Evolutionary conservation across 1,140 invertebrate genomes (phyloP).

Genomic region (Physella acuta): DNA sequence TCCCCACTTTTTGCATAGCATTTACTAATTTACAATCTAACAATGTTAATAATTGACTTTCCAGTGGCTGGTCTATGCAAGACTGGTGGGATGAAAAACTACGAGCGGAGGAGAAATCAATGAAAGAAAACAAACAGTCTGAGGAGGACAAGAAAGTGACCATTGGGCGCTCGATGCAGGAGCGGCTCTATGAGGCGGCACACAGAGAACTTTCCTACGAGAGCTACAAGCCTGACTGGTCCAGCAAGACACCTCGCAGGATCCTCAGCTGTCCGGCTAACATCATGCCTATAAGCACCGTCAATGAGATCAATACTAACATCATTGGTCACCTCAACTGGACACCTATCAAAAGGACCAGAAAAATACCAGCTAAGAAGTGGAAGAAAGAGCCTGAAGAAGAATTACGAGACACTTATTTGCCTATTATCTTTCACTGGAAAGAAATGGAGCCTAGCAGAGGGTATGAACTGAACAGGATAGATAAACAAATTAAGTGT

Average conservation of each 20-base stretch:
- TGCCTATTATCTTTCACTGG: constrained; percentile 21
- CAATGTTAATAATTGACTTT: no score
- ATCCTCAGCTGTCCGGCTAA: background rate
- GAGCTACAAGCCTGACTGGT: background rate
- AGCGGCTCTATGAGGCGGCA: constrained; percentile 12
- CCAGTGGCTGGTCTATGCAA: constrained; percentile 19
- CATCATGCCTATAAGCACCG: background rate
- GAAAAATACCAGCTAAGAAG: background rate
- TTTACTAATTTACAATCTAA: no score
- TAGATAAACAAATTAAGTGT: background rate
- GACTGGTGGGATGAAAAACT: constrained; percentile 21
- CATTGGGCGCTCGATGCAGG: constrained; percentile 7
- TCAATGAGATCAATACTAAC: background rate
- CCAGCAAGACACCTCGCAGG: background rate
- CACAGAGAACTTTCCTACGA: constrained; percentile 1
- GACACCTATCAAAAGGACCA: background rate
- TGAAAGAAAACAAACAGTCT: background rate
- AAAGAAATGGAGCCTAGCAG: constrained; percentile 11
- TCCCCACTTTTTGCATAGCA: no score
- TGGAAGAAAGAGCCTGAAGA: background rate
- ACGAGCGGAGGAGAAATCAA: background rate
- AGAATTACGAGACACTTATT: no score
- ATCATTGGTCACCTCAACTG: background rate
- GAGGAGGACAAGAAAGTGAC: background rate
- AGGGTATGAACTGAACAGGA: background rate